Conservation (phyloP, 2,113 vertebrate genomes). For the Mesitornis unicolor region DNA sequence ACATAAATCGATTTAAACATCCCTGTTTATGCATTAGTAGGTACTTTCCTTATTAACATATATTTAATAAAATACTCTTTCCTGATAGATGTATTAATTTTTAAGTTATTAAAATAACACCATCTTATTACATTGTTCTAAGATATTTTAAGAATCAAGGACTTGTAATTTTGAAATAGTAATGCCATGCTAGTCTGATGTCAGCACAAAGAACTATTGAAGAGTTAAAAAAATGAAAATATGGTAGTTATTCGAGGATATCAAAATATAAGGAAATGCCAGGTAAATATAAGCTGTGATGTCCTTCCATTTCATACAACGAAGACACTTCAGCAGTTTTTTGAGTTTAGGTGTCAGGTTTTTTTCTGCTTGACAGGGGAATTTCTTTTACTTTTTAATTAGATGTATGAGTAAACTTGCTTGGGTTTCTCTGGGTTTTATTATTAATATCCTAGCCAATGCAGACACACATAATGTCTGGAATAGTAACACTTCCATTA, state of each 20-base stretch:
- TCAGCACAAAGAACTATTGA: neutral
- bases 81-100: neutral
- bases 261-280: neutral
- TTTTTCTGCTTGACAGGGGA: neutral
- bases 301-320: neutral
- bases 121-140: neutral
- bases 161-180: neutral
- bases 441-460: neutral
- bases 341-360: neutral
- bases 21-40: neutral
- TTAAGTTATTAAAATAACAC: neutral
- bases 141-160: neutral
- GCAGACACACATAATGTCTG: neutral
- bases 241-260: neutral
- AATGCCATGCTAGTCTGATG: neutral
- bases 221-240: neutral
- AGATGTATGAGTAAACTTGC: neutral
- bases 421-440: neutral
- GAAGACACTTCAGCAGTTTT: neutral
- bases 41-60: neutral
- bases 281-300: neutral
- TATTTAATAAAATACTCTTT: neutral
- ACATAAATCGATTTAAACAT: neutral
- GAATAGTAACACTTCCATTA: neutral
- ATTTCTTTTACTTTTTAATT: neutral